Conservation (phyloP, 2,888 invertebrate species). For the Limulus polyphemus region DNA sequence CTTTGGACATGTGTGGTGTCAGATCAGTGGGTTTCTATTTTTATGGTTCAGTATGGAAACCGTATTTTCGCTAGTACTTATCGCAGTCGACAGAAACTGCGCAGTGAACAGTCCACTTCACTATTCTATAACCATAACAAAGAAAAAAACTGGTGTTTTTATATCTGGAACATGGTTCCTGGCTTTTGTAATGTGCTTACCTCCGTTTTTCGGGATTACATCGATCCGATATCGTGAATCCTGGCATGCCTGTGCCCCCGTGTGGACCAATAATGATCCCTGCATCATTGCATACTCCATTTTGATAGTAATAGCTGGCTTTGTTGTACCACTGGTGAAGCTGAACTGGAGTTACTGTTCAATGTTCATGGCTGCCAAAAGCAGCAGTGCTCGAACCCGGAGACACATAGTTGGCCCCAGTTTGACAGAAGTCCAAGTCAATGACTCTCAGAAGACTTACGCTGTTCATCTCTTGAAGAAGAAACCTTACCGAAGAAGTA, state of each 20-base stretch:
- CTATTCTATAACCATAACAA: slow-evolving; percentile 46
- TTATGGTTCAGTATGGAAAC: slow-evolving; percentile 46
- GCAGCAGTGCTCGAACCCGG: slow-evolving; percentile 51
- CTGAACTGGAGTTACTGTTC: slow-evolving; percentile 60
- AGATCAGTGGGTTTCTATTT: slow-evolving; percentile 50
- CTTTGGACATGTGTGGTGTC: slow-evolving; percentile 38
- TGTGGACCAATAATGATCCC: slow-evolving; percentile 30
- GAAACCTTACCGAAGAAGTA: slow-evolving; percentile 42
- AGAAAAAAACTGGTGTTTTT: slow-evolving; percentile 37
- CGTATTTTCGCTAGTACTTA: slow-evolving; percentile 49
- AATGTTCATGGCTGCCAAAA: slow-evolving; percentile 61
- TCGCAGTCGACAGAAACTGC: slow-evolving; percentile 52
- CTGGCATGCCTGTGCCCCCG: slow-evolving; percentile 30
- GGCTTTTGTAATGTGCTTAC: slow-evolving; percentile 37
- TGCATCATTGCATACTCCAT: slow-evolving; percentile 35
- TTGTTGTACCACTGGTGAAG: slow-evolving; percentile 40
- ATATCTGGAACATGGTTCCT: slow-evolving; percentile 39
- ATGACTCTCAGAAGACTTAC: slow-evolving; percentile 4
- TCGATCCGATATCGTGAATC: slow-evolving; percentile 17
- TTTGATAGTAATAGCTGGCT: slow-evolving; percentile 38
- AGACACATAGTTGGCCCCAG: slow-evolving; percentile 41
- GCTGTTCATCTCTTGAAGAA: background rate
- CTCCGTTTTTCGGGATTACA: slow-evolving; percentile 36
- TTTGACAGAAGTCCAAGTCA: background rate
- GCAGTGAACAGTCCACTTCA: slow-evolving; percentile 53